phyloP scores from a whole-genome alignment of 2,888 invertebrate genomes.

The Xylophagus ater region DNA sequence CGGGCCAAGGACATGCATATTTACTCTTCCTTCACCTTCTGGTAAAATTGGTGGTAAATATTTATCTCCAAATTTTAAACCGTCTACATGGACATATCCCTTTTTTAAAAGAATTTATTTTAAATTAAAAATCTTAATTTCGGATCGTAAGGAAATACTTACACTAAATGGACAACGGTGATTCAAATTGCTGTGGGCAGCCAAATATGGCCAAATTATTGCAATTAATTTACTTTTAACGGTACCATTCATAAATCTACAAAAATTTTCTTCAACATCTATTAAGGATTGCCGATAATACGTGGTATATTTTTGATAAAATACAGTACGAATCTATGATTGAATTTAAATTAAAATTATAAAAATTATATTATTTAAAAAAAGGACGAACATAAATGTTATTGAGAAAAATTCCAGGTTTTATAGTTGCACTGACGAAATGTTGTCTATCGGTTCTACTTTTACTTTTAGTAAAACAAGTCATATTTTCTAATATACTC shows the following conservation, averaged over 20 bases:
- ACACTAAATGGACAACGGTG: neutral
- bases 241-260: neutral
- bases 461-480: neutral
- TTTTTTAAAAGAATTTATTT: neutral
- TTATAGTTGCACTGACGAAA: no score
- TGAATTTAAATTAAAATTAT: neutral
- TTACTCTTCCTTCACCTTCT: neutral
- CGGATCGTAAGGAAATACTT: neutral
- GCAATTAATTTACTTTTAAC: neutral
- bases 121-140: neutral
- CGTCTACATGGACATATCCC: neutral
- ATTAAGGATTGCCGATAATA: neutral
- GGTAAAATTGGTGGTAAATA: neutral
- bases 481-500: neutral
- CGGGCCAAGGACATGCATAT: conserved; percentile 2
- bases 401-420: no score
- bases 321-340: neutral
- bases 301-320: neutral
- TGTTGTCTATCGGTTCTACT: no score
- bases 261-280: neutral
- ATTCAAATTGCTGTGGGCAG: neutral
- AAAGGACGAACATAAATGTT: no score
- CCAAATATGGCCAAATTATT: neutral
- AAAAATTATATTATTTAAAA: neutral
- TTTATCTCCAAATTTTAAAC: neutral